These are phyloP conservation scores for Polypedilum pembai DNA, from an alignment of 1,140 invertebrate species.

Conservation along the genomic window DNA sequence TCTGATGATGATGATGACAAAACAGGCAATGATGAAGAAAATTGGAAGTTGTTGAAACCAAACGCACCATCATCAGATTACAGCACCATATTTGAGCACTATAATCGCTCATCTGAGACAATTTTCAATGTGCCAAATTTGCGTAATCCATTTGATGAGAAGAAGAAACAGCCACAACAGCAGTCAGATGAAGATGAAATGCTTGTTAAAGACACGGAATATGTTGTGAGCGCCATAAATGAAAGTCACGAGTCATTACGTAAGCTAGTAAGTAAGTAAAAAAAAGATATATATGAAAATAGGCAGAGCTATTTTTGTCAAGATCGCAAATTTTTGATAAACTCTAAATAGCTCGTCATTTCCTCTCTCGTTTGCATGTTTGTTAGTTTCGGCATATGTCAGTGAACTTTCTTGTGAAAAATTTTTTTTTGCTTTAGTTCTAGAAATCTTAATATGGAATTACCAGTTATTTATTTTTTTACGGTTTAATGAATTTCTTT, in stretches of 20 bases:
- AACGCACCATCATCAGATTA: constrained; percentile 9
- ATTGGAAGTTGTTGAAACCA: not conserved
- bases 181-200: constrained; percentile 21
- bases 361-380: not conserved
- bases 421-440: no score
- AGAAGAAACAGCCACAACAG: not conserved
- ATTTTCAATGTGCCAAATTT: not conserved
- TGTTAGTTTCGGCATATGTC: not conserved
- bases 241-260: constrained; percentile 35
- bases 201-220: constrained; percentile 32
- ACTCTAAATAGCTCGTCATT: not conserved
- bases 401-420: no score
- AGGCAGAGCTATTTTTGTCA: constrained; percentile 14
- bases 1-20: constrained; percentile 35
- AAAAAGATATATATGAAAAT: no score
- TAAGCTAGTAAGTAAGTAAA: constrained; percentile 33
- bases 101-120: not conserved
- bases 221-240: constrained; percentile 34
- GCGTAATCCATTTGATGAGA: not conserved
- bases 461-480: no score
- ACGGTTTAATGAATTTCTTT: no score
- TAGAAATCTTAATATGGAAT: no score
- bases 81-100: not conserved
- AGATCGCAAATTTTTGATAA: not conserved
- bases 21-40: not conserved